These are phyloP conservation scores for Oegoconia quadripuncta DNA, from an alignment of 2,888 invertebrate species.

Conservation along the genomic window DNA sequence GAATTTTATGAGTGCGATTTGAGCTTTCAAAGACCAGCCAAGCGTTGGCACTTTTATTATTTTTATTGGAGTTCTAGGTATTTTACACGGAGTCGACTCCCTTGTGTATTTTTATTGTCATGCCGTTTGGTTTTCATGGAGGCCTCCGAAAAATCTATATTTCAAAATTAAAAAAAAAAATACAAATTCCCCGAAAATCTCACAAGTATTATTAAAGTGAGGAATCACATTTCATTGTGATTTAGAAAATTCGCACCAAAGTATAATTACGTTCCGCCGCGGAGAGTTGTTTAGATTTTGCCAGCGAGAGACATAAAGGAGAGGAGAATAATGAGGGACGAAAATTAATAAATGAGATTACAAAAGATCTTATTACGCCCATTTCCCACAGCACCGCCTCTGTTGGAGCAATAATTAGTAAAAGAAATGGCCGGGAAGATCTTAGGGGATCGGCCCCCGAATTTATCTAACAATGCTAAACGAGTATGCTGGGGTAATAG, in stretches of 20 bases:
- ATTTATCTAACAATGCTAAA: constrained; percentile 29
- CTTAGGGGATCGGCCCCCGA: constrained; percentile 22
- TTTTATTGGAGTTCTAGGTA: too few relatives aligned
- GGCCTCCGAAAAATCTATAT: too few relatives aligned
- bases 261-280: constrained; percentile 34
- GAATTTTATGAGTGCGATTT: too few relatives aligned
- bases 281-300: constrained; percentile 45
- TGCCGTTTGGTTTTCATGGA: too few relatives aligned
- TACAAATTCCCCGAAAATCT: neutral
- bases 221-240: constrained; percentile 28
- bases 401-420: constrained; percentile 57
- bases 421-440: constrained; percentile 44
- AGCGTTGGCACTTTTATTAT: too few relatives aligned
- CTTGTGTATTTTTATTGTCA: too few relatives aligned
- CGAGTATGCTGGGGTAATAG: constrained; percentile 14
- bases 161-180: neutral
- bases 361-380: constrained; percentile 66
- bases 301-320: constrained; percentile 35
- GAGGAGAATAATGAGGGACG: constrained; percentile 44
- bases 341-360: constrained; percentile 59
- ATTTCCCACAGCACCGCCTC: constrained; percentile 53
- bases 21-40: too few relatives aligned
- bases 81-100: too few relatives aligned
- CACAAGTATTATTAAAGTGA: constrained; percentile 18
- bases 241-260: constrained; percentile 33